Evolutionary conservation across 2,888 invertebrate species (phyloP), one percentile per base, ranked within the genome.

Genomic region (Pasiphila rectangulata): DNA sequence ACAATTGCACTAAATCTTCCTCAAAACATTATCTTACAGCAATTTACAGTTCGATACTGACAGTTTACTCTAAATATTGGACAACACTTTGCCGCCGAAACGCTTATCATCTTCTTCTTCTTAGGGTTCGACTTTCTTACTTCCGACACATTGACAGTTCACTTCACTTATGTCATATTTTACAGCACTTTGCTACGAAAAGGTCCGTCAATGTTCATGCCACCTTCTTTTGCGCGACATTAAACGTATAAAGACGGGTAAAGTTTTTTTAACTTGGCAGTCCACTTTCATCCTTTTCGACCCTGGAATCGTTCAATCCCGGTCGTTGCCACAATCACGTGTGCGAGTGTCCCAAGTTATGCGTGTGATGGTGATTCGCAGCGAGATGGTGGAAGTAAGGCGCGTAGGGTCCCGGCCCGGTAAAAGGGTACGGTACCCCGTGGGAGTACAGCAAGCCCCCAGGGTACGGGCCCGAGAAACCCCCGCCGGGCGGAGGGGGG

Each of bases 321-420:
- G 86, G 86, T 57, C 83, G 80, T 40, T 77, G 78, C 86, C 87
- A 88, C 44, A 86, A 89, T 89, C 89, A 89, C 89, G 92, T 90
- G 65, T 92, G 92, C 17, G 91, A 91, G 63, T 92, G 91, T 6
- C 92, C 90, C 45, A 92, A 64, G 61, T 91, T 92, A 39, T 91
- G 91, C 44, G 92, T 79, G 46, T 92, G 93, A 63, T 92, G 92
- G 60, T 93, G 92, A 58, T 92, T 92, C 2, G 91, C 90, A 5
- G 92, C 91, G n/a, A 92, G 72, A 32, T 92, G 93, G 66, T 93
- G 93, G 73, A 93, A 93, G 72, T 92, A 93, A 0, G 93, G 92
- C 0, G 91, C 91, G 64, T 92, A 92, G 3, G 92, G 90, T 0
- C 88, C 87, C 0, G 87, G 87, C 0, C 88, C 88, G 0, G 89